Base-by-base conservation (phyloP, 1,140 invertebrate genomes). In the Bombus pyrosoma region DNA sequence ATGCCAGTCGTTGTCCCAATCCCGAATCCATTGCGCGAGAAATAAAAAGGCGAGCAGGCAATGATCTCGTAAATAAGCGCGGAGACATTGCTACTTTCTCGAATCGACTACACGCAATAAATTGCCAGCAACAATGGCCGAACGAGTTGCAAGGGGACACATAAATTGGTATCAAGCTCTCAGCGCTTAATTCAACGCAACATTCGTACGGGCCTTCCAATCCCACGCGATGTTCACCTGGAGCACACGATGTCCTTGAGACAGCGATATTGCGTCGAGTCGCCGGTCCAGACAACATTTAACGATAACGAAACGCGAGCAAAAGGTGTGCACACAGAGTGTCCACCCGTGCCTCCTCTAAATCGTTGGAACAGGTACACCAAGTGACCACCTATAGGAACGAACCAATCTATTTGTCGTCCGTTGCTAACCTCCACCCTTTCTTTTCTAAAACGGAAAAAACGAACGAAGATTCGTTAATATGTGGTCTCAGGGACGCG, bases 301-400 rank as follows among this genome's bases (percentile, higher is more conserved):
- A 66, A 74, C 78, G 68, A 62, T 79, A 84, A 79, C 66, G 32
- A 79, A 69, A 47, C 69, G n/a, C 53, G 69, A 84, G 83, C 76
- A 84, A 69, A 84, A 84, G 13, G 47, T 78, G 41, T 47, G 22
- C 71, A 10, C 28, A 13, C 9, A 47, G 18, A 76, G 53, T 84
- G 82, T 78, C 22, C 83, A 84, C 39, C 4, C 6, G 53, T 6
- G 47, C 32, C 47, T 9, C 25, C 76, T 32, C 53, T 84, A 78
- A 78, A 84, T 78, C 66, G 76, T 78, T 32, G 74, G 28, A 28
- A 53, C 74, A 22, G 72, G 81, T 74, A 82, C 37, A 28, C 53
- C 59, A 25, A 12, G 37, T 59, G 74, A 39, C 64, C 39, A 79
- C 75, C 68, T 79, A 84, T 39, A 28, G 18, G 81, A 10, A 72